These are phyloP conservation scores for Phania funesta DNA, from an alignment of 2,888 invertebrate genomes.

Conservation along the genomic window DNA sequence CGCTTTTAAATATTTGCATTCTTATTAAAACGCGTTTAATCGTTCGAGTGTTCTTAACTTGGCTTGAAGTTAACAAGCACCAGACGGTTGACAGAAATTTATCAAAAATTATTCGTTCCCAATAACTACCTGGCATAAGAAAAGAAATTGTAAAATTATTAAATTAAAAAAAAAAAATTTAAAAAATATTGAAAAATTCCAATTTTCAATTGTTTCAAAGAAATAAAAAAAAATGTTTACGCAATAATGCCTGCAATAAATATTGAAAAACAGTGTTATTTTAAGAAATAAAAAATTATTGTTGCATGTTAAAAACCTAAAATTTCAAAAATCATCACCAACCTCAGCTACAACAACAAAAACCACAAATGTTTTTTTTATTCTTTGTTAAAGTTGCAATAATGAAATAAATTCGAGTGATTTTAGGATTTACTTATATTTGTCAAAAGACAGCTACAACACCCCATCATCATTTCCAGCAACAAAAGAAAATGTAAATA, in stretches of 20 bases:
- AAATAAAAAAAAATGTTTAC: neutral
- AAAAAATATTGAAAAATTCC: slow-evolving; percentile 3
- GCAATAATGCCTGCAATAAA: slow-evolving; percentile 18
- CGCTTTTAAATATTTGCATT: slow-evolving; percentile 77
- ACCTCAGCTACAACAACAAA: neutral
- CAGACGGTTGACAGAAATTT: slow-evolving; percentile 33
- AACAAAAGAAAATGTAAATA: slow-evolving; percentile 36
- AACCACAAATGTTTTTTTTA: neutral
- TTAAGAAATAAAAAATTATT: slow-evolving; percentile 12
- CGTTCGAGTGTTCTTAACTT: slow-evolving; percentile 75
- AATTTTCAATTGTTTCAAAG: neutral
- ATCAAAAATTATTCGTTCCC: slow-evolving; percentile 14
- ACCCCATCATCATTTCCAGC: neutral
- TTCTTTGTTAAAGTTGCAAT: slow-evolving; percentile 7
- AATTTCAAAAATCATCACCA: neutral
- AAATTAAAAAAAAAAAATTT: neutral
- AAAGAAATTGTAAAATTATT: slow-evolving; percentile 5
- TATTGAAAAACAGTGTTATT: neutral
- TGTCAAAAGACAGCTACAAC: slow-evolving; percentile 7
- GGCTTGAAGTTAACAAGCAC: slow-evolving; percentile 67
- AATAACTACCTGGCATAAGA: neutral
- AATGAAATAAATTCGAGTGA: slow-evolving; percentile 16
- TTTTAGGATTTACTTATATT: neutral
- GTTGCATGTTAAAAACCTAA: slow-evolving; percentile 30
- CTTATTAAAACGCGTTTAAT: slow-evolving; percentile 76